Evolutionary conservation across 2,797 vertebrate species (phyloP).

Genomic region (Macropodus opercularis): DNA sequence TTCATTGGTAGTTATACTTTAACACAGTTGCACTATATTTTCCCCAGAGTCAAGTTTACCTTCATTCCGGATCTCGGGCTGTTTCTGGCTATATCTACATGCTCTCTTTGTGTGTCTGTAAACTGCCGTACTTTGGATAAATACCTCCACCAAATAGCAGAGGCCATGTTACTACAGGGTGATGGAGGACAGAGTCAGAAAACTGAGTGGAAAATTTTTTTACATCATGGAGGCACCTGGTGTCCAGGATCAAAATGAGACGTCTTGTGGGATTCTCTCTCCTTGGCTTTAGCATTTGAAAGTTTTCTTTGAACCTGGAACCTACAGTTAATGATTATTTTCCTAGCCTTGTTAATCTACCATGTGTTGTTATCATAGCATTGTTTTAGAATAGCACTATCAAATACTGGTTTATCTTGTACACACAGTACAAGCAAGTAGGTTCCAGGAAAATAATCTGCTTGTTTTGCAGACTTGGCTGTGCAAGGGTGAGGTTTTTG

Average conservation of each 20-base stretch:
- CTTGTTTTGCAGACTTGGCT: neutral
- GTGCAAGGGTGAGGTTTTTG: constrained; percentile 4
- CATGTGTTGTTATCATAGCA: too few relatives aligned
- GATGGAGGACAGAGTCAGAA: neutral
- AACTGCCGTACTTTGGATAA: constrained; percentile 3
- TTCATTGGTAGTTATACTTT: constrained; percentile 73
- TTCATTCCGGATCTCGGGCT: constrained; percentile 54
- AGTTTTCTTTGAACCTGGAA: too few relatives aligned
- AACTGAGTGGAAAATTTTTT: neutral
- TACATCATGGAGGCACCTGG: neutral
- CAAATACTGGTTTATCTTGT: too few relatives aligned
- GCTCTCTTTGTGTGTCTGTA: neutral
- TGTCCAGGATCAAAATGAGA: too few relatives aligned
- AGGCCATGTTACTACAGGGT: neutral
- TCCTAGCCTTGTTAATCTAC: too few relatives aligned
- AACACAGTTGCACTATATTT: constrained; percentile 52
- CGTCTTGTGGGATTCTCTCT: too few relatives aligned
- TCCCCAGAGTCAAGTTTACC: constrained; percentile 41
- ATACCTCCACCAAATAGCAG: neutral
- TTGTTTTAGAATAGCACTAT: too few relatives aligned
- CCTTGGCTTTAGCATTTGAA: too few relatives aligned
- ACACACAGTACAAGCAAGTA: too few relatives aligned
- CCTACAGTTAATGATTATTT: too few relatives aligned
- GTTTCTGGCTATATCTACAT: constrained; percentile 2
- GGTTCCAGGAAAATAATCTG: neutral